Evolutionary conservation across 2,888 invertebrate genomes (phyloP).

Genomic region (Disparrhopalites patrizii): DNA sequence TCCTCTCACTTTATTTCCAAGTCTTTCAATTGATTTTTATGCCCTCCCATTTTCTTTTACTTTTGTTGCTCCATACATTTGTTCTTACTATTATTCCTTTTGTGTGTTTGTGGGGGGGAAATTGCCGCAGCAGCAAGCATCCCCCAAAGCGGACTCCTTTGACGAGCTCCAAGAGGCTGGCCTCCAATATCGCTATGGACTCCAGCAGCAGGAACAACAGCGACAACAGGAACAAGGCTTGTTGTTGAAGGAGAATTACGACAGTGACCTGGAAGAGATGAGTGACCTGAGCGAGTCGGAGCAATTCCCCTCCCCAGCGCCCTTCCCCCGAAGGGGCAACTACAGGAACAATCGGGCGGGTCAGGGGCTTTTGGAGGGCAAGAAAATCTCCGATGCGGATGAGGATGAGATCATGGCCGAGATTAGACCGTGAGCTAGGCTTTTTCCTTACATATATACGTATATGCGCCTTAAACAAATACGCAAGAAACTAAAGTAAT

Average conservation of each 20-base stretch:
- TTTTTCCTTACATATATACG: not conserved
- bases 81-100: not conserved
- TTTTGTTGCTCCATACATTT: not conserved
- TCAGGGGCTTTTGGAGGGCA: slow-evolving; percentile 23
- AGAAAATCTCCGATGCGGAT: not conserved
- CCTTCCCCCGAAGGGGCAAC: slow-evolving; percentile 26
- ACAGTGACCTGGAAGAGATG: slow-evolving; percentile 35
- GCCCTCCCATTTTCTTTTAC: not conserved
- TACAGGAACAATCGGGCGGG: slow-evolving; percentile 9
- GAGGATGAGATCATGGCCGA: slow-evolving; percentile 31
- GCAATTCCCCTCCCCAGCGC: slow-evolving; percentile 27
- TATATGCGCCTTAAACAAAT: not conserved
- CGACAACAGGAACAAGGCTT: no score
- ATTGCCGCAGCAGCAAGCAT: slow-evolving; percentile 41
- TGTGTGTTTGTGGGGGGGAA: no score
- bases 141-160: slow-evolving; percentile 42
- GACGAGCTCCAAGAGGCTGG: slow-evolving; percentile 41
- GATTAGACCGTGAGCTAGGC: slow-evolving; percentile 25
- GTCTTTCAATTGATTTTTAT: not conserved
- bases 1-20: no score
- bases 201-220: slow-evolving; percentile 14
- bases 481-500: not conserved
- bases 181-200: slow-evolving; percentile 27
- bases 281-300: slow-evolving; percentile 37
- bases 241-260: slow-evolving; percentile 23